phyloP scores from a whole-genome alignment of 1,140 invertebrate species.

The Lysiphlebus fabarum region DNA sequence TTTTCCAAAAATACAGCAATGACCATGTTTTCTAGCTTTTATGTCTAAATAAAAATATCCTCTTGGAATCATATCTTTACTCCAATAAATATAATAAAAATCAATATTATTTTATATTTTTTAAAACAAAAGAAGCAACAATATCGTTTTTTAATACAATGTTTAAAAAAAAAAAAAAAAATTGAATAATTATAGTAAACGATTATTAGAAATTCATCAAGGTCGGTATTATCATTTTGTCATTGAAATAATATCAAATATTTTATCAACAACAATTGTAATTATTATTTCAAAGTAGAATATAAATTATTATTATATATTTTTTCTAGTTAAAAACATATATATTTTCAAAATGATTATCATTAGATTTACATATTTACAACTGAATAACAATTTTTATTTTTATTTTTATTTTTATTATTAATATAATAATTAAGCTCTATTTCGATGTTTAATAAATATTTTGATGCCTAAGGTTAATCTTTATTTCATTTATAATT shows the following conservation, averaged over 20 bases:
- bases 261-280: neutral
- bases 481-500: conserved; percentile 1
- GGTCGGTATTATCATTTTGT: neutral
- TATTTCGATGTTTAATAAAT: conserved; percentile 12
- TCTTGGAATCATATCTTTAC: too few species aligned
- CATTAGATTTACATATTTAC: conserved; percentile 22
- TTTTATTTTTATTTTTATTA: neutral
- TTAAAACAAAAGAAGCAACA: neutral
- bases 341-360: conserved; percentile 17
- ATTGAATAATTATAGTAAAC: neutral
- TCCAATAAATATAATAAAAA: too few species aligned
- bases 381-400: conserved; percentile 19
- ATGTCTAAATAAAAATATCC: too few species aligned
- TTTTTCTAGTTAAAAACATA: conserved; percentile 21
- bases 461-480: neutral
- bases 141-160: neutral
- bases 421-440: conserved; percentile 7
- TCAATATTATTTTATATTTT: too few species aligned
- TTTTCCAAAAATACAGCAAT: too few species aligned
- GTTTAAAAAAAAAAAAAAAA: neutral
- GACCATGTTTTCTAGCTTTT: too few species aligned
- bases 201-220: neutral
- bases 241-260: neutral
- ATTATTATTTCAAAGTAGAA: neutral
- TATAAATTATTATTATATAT: neutral